phyloP scores from a whole-genome alignment of 2,888 invertebrate genomes.

The Rhamphomyia laevipes region DNA sequence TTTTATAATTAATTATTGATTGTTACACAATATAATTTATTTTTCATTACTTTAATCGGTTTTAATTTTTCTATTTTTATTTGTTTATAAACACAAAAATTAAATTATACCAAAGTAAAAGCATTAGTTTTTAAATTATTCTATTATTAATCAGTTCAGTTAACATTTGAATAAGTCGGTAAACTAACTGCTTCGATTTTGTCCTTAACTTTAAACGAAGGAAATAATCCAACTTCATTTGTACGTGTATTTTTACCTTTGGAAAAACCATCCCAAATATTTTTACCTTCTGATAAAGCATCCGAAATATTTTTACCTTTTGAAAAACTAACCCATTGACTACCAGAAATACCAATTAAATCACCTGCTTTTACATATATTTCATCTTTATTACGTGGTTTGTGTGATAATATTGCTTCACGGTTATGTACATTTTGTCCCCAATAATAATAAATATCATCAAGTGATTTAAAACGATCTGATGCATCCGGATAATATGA shows the following conservation, averaged over 20 bases:
- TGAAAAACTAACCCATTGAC: no score
- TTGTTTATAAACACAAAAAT: neutral
- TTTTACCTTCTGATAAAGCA: no score
- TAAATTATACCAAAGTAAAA: neutral
- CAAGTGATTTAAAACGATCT: conserved; percentile 75
- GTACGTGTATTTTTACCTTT: conserved; percentile 81
- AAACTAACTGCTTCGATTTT: conserved; percentile 71
- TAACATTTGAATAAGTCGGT: conserved; percentile 51
- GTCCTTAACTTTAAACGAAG: conserved; percentile 73
- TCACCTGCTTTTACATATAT: conserved; percentile 67
- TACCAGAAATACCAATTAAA: conserved; percentile 81
- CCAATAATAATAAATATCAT: conserved; percentile 97
- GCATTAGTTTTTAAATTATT: neutral
- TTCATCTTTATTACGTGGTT: conserved; percentile 48
- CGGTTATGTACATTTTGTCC: conserved; percentile 88
- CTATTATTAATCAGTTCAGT: neutral
- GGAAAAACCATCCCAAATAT: conserved; percentile 93
- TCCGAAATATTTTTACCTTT: no score
- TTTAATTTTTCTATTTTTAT: no score
- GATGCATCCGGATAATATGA: conserved; percentile 56
- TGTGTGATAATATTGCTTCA: conserved; percentile 60
- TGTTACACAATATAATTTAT: no score
- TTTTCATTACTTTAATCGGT: no score
- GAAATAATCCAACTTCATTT: conserved; percentile 61
- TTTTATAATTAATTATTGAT: no score